A percentile compares a stretch with the other conserved stretches of the same genome.
These are phyloP conservation scores for Clarias platycephalus DNA, from an alignment of 2,797 vertebrate species.

Conservation along the genomic window DNA sequence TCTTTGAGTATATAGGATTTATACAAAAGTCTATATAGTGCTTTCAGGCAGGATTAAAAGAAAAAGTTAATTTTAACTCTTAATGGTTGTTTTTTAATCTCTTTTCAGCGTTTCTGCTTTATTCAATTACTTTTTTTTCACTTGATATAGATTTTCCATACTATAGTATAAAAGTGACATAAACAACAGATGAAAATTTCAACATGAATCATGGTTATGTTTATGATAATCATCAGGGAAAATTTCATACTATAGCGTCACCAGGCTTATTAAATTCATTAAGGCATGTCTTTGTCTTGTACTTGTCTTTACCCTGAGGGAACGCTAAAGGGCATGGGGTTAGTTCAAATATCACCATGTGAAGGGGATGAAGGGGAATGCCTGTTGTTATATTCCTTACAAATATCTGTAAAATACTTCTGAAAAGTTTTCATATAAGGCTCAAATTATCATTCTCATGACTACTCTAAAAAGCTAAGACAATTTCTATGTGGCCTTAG, in stretches of 20 bases:
- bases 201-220: background rate
- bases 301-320: background rate
- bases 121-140: background rate
- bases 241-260: background rate
- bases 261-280: slow-evolving; percentile 8
- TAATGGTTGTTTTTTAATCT: too few relatives aligned
- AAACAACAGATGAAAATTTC: background rate
- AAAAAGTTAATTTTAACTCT: too few relatives aligned
- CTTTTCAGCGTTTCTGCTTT: background rate
- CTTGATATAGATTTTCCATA: background rate
- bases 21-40: background rate
- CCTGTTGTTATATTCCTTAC: slow-evolving; percentile 2
- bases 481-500: background rate
- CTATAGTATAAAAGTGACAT: background rate
- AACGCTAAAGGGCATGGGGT: slow-evolving; percentile 19
- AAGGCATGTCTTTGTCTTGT: slow-evolving; percentile 7
- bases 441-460: background rate
- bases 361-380: background rate
- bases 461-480: background rate
- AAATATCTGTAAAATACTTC: background rate
- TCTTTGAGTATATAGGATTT: background rate
- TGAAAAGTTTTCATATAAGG: background rate
- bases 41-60: background rate
- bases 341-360: slow-evolving; percentile 30
- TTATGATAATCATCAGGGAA: background rate